Percentiles rank a stretch among this genome's conserved stretches.
Conservation (phyloP, 2,888 invertebrate genomes). For the Drosophila picticornis region DNA sequence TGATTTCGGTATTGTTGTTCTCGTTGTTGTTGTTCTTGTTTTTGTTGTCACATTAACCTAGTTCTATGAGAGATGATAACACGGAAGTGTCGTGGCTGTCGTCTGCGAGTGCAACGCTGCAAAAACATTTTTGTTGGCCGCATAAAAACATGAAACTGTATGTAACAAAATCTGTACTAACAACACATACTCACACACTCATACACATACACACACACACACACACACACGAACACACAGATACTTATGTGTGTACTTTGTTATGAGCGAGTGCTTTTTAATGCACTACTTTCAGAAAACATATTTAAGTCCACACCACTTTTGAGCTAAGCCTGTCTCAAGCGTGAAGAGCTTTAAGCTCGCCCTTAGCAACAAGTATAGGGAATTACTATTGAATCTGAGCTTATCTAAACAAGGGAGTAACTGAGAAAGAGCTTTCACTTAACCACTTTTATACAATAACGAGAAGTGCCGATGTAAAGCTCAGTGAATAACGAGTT, state of each 20-base stretch:
- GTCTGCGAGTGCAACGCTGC: constrained; percentile 46
- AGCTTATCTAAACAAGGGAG: neutral
- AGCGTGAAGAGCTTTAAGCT: neutral
- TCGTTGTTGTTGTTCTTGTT: constrained; percentile 19
- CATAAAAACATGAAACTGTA: constrained; percentile 70
- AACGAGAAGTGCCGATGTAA: neutral
- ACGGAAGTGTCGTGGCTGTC: constrained; percentile 69
- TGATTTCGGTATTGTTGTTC: constrained; percentile 19
- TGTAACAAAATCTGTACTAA: constrained; percentile 47
- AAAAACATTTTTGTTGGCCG: constrained; percentile 61
- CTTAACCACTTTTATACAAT: neutral
- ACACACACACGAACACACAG: neutral
- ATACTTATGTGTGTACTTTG: constrained; percentile 28
- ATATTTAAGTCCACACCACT: constrained; percentile 8
- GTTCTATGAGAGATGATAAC: constrained; percentile 64
- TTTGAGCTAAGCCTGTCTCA: neutral
- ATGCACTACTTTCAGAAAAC: constrained; percentile 28
- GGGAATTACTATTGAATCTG: neutral
- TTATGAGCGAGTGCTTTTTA: constrained; percentile 36
- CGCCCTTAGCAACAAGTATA: neutral
- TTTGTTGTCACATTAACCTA: constrained; percentile 72
- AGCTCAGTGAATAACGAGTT: neutral
- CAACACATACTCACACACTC: constrained; percentile 26
- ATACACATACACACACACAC: constrained; percentile 16
- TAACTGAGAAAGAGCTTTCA: neutral